A percentile compares a stretch with the other conserved stretches of the same genome.
phyloP scores from a whole-genome alignment of 1,140 invertebrate species.

The Zaprionus vittiger region DNA sequence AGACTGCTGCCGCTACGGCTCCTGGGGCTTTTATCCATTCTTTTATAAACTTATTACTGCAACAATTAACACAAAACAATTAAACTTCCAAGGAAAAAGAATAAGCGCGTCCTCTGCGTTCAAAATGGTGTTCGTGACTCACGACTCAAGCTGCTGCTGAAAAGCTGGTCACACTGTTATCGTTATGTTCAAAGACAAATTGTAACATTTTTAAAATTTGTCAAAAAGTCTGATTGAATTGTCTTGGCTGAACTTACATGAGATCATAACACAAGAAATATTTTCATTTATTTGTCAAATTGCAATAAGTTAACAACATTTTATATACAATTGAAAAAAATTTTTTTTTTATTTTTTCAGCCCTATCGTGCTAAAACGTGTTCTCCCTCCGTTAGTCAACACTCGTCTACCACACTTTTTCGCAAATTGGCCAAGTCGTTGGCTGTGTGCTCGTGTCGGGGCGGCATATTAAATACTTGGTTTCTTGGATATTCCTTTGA shows the following conservation, averaged over 20 bases:
- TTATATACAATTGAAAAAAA: background rate
- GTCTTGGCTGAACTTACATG: background rate
- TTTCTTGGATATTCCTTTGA: constrained; percentile 16
- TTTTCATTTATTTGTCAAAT: background rate
- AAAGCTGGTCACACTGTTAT: constrained; percentile 32
- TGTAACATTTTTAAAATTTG: background rate
- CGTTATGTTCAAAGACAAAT: background rate
- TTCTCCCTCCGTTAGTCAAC: background rate
- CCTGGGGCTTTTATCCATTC: constrained; percentile 55
- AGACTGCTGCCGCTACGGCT: constrained; percentile 32
- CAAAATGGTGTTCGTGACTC: constrained; percentile 61
- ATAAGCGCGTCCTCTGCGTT: constrained; percentile 62
- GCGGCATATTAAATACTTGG: constrained; percentile 30
- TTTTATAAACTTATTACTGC: constrained; percentile 10
- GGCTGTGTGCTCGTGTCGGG: constrained; percentile 10
- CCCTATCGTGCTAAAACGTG: constrained; percentile 43
- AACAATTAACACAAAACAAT: constrained; percentile 29
- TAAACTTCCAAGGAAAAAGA: constrained; percentile 11
- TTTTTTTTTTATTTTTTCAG: constrained; percentile 8
- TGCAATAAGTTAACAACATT: background rate
- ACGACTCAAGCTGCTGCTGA: background rate
- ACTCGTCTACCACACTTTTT: constrained; percentile 36
- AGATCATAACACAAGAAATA: background rate
- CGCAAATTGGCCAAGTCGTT: constrained; percentile 28
- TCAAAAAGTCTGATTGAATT: background rate